Evolutionary conservation across 2,113 vertebrate species (phyloP), one percentile per base, ranked within the genome.

Genomic region (Saccopteryx bilineata): DNA sequence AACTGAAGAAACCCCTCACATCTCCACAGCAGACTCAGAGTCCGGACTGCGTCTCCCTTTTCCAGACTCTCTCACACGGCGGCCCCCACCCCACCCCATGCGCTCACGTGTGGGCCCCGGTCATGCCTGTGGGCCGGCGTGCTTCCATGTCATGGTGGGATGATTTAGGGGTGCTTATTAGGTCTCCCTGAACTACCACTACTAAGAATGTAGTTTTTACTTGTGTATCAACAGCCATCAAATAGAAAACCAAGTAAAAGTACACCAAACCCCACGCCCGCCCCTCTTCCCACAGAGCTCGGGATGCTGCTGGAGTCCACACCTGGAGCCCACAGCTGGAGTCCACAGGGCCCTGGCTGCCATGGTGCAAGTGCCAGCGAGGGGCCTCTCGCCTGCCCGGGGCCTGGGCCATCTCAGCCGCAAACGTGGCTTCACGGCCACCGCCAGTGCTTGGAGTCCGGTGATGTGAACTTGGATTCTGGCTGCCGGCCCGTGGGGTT

Each of bases 121-220:
- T 8, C 9, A 5, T 31, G 10, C 24, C 86, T 17, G 26, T 7
- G 52, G 90, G 48, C 48, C 5, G 28, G 48, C n/a, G 13, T 5
- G 46, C 52, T 54, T 9, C 74, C 19, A 56, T 5, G 21, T 31
- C 52, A 5, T 28, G 3, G 48, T 2, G 0, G 1, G 1, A 19
- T 8, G 0, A 5, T 5, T 9, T 10, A 6, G 31, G 33, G 26
- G 56, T 26, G 69, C 60, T 61, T 4, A 50, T 5, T 1, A 0
- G 63, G 7, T 4, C 50, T 60, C 63, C 31, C 8, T 48, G 39
- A 39, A 39, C 39, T 39, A 39, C 39, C 15, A 1, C 46, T 12
- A 84, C 65, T 1, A 17, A 61, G 88, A 52, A 39, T 2, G 33
- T 0, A 60, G 39, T 15, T 24, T n/a, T 26, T 24, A 56, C 28